Conservation (phyloP, 2,113 vertebrate genomes). For the Sterna hirundo region DNA sequence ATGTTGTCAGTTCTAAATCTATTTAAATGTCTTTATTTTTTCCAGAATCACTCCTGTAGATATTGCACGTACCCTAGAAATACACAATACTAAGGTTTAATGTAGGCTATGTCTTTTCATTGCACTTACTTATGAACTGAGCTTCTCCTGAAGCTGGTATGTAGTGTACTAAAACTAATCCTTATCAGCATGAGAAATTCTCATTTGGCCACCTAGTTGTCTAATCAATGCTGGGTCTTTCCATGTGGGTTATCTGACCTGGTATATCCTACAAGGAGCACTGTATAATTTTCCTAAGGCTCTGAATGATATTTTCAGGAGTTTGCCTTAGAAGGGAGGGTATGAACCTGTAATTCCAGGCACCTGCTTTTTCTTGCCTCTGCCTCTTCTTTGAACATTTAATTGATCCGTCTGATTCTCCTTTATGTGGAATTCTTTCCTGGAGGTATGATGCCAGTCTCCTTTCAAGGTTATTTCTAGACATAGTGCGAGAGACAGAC, state of each 20-base stretch:
- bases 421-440: neutral
- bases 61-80: neutral
- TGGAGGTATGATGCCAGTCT: accelerated
- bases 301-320: neutral
- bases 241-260: neutral
- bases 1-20: neutral
- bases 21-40: neutral
- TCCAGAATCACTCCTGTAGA: neutral
- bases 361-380: neutral
- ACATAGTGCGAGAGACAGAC: neutral
- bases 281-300: neutral
- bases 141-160: neutral
- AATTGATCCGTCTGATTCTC: neutral
- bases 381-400: neutral
- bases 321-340: neutral
- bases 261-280: neutral
- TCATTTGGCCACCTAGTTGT: neutral
- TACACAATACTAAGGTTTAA: neutral
- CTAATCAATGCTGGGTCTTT: neutral
- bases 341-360: neutral
- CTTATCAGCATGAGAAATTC: neutral
- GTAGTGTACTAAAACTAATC: neutral
- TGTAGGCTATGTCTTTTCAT: neutral
- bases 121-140: neutral
- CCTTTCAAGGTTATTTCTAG: neutral